Base-by-base conservation (phyloP, 2,113 vertebrate genomes). In the Uropsilus gracilis region DNA sequence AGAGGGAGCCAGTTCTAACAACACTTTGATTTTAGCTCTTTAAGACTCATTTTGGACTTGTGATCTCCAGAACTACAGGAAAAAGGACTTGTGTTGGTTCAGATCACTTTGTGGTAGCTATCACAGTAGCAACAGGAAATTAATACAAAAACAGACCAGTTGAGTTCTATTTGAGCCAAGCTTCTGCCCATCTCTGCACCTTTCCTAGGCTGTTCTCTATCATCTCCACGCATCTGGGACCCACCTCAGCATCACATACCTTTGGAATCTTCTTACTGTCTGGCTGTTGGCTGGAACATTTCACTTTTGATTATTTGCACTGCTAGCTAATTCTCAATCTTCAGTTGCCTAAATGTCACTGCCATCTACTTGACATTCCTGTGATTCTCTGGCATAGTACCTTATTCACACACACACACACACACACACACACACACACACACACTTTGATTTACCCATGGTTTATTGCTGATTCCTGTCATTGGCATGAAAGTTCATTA, bases 101-200 rank as follows among this genome's bases (percentile, higher is more conserved):
- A 50, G 64, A 50, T 28, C 55, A 55, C 61, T 37, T 59, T 6
- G 2, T 13, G 69, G 37, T 55, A 1, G 57, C 63, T 17, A 24
- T 85, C 86, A n/a, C 4, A 72, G 61, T 34, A 48, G 53, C 24
- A 73, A 24, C 5, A 48, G 32, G 22, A 71, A 20, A 46, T 16
- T 20, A 24, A 24, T 4, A 17, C 7, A 55, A 3, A 13, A 14
- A 11, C 22, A 16, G 44, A 26, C 11, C 34, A 22, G n/a, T n/a
- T n/a, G 4, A 1, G 13, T 28, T 30, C 66, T 61, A 16, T 39
- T 48, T 2, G 44, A 2, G 48, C 6, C 50, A 34, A 69, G 14
- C 7, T 39, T 63, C 44, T 1, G 10, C 6, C 11, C 1, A 4
- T 4, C 8, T 22, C 44, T 2, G 7, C 2, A 3, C 28, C 17